Percentiles rank a stretch among this genome's conserved stretches.
phyloP scores from a whole-genome alignment of 2,888 invertebrate genomes.

The Molanna angustata region DNA sequence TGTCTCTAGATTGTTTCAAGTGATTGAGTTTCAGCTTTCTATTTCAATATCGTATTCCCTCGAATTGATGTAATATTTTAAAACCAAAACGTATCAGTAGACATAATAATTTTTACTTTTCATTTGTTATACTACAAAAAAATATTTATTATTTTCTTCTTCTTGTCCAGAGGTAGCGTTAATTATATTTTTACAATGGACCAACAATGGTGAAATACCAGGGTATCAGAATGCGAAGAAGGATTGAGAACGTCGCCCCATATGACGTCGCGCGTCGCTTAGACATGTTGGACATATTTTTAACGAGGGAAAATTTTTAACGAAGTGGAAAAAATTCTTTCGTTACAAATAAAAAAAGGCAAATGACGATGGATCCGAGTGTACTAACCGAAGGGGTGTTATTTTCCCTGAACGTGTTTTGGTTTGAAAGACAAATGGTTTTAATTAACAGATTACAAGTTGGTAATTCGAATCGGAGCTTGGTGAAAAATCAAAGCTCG shows the following conservation, averaged over 20 bases:
- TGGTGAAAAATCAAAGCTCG: slow-evolving; percentile 30
- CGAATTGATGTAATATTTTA: too few species aligned
- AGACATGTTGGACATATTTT: slow-evolving; percentile 24
- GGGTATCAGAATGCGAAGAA: slow-evolving; percentile 15
- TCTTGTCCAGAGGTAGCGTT: too few species aligned
- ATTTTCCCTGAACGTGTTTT: slow-evolving; percentile 31
- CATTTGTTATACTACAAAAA: too few species aligned
- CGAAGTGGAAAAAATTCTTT: slow-evolving; percentile 31
- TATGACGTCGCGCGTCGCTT: slow-evolving; percentile 5
- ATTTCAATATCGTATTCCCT: too few species aligned
- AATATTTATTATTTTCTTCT: too few species aligned
- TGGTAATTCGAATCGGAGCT: slow-evolving; percentile 15
- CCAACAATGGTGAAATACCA: slow-evolving; percentile 18
- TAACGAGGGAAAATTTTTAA: slow-evolving; percentile 32
- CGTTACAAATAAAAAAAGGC: slow-evolving; percentile 15
- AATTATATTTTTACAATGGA: too few species aligned
- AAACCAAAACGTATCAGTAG: too few species aligned
- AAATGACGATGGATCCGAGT: background rate
- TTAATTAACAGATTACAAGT: slow-evolving; percentile 33
- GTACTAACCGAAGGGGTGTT: slow-evolving; percentile 23
- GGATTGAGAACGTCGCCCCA: slow-evolving; percentile 5
- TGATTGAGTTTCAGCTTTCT: too few species aligned
- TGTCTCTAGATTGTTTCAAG: too few species aligned
- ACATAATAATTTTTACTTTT: too few species aligned
- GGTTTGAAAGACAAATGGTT: slow-evolving; percentile 33